Conservation (phyloP, 2,113 vertebrate species). For the Epinephelus moara region DNA sequence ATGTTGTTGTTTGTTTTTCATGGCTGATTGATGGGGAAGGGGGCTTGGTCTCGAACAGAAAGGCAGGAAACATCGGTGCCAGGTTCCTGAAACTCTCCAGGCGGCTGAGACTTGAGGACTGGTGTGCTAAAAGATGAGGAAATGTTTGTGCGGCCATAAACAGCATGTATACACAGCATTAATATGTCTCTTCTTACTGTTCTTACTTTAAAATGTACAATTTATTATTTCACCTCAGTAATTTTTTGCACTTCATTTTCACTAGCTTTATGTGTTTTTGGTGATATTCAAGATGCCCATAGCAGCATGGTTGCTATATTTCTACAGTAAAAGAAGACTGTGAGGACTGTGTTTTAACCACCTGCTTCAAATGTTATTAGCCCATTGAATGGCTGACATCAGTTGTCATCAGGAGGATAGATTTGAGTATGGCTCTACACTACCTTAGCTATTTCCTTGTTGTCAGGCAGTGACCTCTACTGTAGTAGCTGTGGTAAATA, state of each 20-base stretch:
- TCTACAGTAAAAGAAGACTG: too few species aligned
- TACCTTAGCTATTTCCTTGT: too few species aligned
- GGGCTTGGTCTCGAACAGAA: slow-evolving; percentile 59
- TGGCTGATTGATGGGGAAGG: slow-evolving; percentile 76
- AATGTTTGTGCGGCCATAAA: background rate
- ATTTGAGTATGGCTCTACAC: too few species aligned
- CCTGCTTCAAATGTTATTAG: too few species aligned
- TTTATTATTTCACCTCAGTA: background rate
- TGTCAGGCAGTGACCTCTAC: too few species aligned
- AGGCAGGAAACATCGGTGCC: slow-evolving; percentile 69
- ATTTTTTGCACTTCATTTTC: background rate
- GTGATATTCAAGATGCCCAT: too few species aligned
- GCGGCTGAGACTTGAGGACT: slow-evolving; percentile 19
- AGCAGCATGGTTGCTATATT: too few species aligned
- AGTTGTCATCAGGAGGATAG: too few species aligned
- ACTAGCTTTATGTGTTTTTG: background rate
- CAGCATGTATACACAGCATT: background rate
- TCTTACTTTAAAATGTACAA: background rate
- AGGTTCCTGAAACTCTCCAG: slow-evolving; percentile 17
- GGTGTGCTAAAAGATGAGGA: slow-evolving; percentile 13
- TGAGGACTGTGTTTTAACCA: too few species aligned
- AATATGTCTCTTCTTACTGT: background rate
- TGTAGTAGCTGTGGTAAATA: too few species aligned
- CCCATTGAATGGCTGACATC: too few species aligned
- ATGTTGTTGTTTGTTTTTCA: slow-evolving; percentile 77